Base-by-base conservation (phyloP, 1,140 invertebrate genomes). In the Eriocheir sinensis region DNA sequence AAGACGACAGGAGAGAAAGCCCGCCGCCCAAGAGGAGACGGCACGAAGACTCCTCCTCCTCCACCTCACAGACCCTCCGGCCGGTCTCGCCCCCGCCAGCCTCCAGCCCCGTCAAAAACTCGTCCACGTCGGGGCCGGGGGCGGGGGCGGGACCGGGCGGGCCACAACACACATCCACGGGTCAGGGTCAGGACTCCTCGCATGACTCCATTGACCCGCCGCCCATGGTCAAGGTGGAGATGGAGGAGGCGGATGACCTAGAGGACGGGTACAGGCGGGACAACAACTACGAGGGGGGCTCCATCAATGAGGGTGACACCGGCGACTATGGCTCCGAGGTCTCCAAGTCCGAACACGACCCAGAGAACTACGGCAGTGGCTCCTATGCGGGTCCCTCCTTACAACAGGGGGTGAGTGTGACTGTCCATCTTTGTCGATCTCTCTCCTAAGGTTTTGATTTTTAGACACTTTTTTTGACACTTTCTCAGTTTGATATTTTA, bases 1-100 rank as follows among this genome's bases (percentile, higher is more conserved):
- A 44, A 38, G 93, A 94, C 53, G 93, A 94, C 48, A 91, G 93
- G 36, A 79, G 89, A 81, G 93, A 94, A 32, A 94, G 93, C 85
- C 93, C 93, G 80, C 93, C 93, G 38, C 93, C 93, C 48, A 94
- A 94, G 93, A 94, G 93, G 91, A 94, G 93, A 94, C 79, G 93
- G n/a, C 89, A 94, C 36, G 93, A 94, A 48, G 93, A 94, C 48
- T 12, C 53, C 85, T 8, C 89, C 12, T 15, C 41, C 17, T 81
- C 80, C 79, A 32, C 91, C 91, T 83, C 38, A 44, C 81, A 41
- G 40, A 41, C 89, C 17, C 89, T 81, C 60, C 91, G 93, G 89
- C 93, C 93, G 91, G 80, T 89, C 27, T 91, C 60, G 0, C 93
- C 53, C 93, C 93, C 27, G 30, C 80, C 41, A 27, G 21, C 60